Conservation (phyloP, 2,797 vertebrate species). For the Ctenochaetus hawaiiensis region DNA sequence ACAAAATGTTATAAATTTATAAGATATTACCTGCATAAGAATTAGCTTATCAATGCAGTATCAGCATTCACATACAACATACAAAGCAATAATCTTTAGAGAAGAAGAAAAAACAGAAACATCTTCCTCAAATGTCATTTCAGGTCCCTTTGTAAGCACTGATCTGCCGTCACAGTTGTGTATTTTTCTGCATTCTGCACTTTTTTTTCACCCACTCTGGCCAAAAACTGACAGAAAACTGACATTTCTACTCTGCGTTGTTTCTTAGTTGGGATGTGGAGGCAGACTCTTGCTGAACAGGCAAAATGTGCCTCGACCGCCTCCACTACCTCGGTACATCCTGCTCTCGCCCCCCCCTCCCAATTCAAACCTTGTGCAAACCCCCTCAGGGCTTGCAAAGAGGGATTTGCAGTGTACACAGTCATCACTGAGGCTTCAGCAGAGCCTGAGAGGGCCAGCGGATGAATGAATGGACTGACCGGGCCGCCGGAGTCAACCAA, state of each 20-base stretch:
- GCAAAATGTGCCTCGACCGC: slow-evolving; percentile 71
- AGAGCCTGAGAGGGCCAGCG: slow-evolving; percentile 49
- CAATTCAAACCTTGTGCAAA: slow-evolving; percentile 53
- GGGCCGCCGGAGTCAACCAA: neutral
- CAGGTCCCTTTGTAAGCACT: neutral
- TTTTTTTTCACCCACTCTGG: neutral
- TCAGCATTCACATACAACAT: neutral
- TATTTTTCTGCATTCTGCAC: neutral
- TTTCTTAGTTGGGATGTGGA: slow-evolving; percentile 25
- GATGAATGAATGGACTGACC: slow-evolving; percentile 32
- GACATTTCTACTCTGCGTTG: neutral
- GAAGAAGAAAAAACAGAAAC: neutral
- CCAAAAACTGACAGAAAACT: neutral
- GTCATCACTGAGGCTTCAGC: slow-evolving; percentile 76
- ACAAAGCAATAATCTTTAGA: neutral
- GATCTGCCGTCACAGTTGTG: neutral
- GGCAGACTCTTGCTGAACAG: slow-evolving; percentile 78
- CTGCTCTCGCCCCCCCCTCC: slow-evolving; percentile 45
- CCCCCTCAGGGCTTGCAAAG: slow-evolving; percentile 79
- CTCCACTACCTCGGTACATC: slow-evolving; percentile 45
- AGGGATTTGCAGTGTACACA: slow-evolving; percentile 85
- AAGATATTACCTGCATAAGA: too few relatives aligned
- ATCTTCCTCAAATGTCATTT: neutral
- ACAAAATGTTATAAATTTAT: too few relatives aligned
- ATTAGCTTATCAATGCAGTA: neutral